phyloP scores from a whole-genome alignment of 2,888 invertebrate species.

The Trichopoda pennipes region DNA sequence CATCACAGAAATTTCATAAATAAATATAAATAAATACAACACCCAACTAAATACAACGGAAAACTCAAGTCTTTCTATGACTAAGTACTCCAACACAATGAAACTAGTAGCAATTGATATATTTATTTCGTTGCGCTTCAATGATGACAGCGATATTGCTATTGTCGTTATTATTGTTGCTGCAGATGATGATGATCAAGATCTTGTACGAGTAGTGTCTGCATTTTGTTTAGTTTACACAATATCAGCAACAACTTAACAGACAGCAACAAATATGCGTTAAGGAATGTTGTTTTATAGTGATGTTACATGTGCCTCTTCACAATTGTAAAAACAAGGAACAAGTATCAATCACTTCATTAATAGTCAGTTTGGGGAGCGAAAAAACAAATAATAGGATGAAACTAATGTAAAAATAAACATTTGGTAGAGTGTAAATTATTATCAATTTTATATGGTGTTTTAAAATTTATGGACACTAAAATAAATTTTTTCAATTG shows the following conservation, averaged over 20 bases:
- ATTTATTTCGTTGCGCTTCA: constrained; percentile 68
- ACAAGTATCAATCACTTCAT: constrained; percentile 17
- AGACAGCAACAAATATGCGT: constrained; percentile 58
- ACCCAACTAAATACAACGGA: too few relatives aligned
- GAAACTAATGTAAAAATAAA: constrained; percentile 18
- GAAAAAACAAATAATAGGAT: constrained; percentile 9
- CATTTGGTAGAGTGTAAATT: constrained; percentile 40
- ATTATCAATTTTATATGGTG: constrained; percentile 16
- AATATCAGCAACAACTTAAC: constrained; percentile 26
- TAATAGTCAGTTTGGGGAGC: constrained; percentile 50
- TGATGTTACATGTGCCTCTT: constrained; percentile 66
- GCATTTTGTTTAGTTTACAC: constrained; percentile 30
- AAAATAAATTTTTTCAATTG: background rate
- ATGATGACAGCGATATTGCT: constrained; percentile 53
- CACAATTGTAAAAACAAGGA: constrained; percentile 48
- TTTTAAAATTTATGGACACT: constrained; percentile 15
- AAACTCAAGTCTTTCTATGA: too few relatives aligned
- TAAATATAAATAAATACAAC: background rate
- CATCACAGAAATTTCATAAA: too few relatives aligned
- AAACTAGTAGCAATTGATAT: constrained; percentile 51
- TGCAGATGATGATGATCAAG: constrained; percentile 23
- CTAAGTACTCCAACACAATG: background rate
- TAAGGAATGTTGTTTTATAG: constrained; percentile 68
- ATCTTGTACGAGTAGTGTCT: constrained; percentile 20
- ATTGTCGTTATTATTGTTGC: constrained; percentile 14